Percentiles rank a stretch among this genome's conserved stretches.
phyloP scores from a whole-genome alignment of 2,113 vertebrate genomes.

The Elaphurus davidianus region DNA sequence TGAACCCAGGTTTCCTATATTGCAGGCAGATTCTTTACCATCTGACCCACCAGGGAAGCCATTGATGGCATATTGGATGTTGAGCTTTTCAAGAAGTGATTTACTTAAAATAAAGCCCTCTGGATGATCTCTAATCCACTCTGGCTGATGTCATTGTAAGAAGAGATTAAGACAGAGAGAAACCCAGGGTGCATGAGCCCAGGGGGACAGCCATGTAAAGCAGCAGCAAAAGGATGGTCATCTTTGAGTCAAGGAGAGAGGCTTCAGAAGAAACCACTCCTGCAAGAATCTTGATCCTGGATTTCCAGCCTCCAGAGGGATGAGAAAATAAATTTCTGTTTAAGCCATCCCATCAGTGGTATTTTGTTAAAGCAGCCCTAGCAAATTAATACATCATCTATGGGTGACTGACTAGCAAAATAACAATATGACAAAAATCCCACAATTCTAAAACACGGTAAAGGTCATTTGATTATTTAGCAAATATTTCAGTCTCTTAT shows the following conservation, averaged over 20 bases:
- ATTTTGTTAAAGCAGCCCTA: not conserved
- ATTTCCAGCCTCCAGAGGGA: not conserved
- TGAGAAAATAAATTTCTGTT: not conserved
- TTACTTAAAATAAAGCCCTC: not conserved
- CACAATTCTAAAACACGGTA: not conserved
- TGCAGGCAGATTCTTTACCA: not conserved
- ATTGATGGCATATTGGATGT: not conserved
- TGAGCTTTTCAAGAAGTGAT: not conserved
- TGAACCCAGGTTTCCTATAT: not conserved
- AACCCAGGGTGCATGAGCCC: not conserved
- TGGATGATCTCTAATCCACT: not conserved
- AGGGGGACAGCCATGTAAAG: not conserved
- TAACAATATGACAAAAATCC: not conserved
- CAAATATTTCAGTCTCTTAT: not conserved
- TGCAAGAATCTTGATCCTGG: not conserved
- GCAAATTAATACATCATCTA: not conserved
- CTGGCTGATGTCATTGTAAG: not conserved
- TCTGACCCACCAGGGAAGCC: not conserved
- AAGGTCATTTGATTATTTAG: not conserved
- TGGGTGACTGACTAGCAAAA: not conserved
- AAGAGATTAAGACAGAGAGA: not conserved
- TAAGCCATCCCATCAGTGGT: not conserved
- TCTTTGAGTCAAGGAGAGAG: not conserved
- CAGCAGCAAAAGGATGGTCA: not conserved
- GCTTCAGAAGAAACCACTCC: not conserved